Evolutionary conservation across 2,888 invertebrate genomes (phyloP).

Genomic region (Protophormia terraenovae): DNA sequence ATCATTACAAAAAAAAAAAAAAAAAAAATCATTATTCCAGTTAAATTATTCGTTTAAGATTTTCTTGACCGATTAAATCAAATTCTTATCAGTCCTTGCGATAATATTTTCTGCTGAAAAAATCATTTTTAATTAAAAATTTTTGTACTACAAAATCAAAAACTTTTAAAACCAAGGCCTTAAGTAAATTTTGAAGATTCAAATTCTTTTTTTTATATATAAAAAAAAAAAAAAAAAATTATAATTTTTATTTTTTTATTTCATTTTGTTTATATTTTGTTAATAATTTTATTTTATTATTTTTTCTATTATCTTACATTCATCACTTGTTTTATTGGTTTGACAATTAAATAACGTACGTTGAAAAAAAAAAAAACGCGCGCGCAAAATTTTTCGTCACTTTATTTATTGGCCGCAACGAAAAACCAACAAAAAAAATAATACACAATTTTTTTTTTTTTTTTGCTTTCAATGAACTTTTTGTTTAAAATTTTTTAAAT

Average conservation of each 20-base stretch:
- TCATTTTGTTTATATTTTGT: not conserved
- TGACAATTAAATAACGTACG: slow-evolving; percentile 51
- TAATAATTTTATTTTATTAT: not conserved
- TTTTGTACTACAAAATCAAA: too few relatives aligned
- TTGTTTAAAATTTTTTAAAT: not conserved
- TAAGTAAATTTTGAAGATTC: not conserved
- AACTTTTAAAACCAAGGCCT: too few relatives aligned
- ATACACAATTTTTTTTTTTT: not conserved
- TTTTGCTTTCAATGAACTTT: not conserved
- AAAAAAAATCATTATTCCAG: too few relatives aligned
- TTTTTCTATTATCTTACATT: slow-evolving; percentile 4
- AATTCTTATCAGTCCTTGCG: too few relatives aligned
- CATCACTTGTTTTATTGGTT: slow-evolving; percentile 27
- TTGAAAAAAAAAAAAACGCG: slow-evolving; percentile 40
- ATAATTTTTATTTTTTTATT: not conserved
- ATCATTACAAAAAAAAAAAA: too few relatives aligned
- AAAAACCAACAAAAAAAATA: not conserved
- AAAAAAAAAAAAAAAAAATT: not conserved
- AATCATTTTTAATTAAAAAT: too few relatives aligned
- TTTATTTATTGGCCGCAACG: not conserved
- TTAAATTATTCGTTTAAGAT: too few relatives aligned
- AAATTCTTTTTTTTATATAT: not conserved
- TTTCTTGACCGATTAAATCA: too few relatives aligned
- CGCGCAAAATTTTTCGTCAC: slow-evolving; percentile 40
- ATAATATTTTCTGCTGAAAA: too few relatives aligned